Evolutionary conservation across 1,140 invertebrate species (phyloP).

Genomic region (Cydia pomonella): DNA sequence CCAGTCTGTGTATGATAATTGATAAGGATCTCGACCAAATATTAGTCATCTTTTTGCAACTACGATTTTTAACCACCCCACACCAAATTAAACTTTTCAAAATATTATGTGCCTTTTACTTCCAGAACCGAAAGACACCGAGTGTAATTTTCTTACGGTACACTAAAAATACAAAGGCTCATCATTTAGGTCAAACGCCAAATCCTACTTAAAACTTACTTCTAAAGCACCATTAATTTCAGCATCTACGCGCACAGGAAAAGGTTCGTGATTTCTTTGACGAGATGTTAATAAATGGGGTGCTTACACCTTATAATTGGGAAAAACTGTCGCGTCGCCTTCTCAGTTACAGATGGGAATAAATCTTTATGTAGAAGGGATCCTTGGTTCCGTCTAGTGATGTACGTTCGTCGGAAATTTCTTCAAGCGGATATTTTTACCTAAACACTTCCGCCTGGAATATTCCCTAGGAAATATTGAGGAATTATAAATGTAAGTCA

Average conservation of each 20-base stretch:
- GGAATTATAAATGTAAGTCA: neutral
- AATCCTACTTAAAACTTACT: slow-evolving; percentile 8
- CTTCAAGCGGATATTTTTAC: neutral
- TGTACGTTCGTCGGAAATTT: neutral
- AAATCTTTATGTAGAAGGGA: slow-evolving; percentile 77
- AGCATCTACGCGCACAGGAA: slow-evolving; percentile 38
- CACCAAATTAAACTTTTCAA: no score
- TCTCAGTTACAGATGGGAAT: slow-evolving; percentile 78
- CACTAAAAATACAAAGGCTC: neutral
- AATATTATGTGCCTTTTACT: no score
- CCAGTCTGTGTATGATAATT: no score
- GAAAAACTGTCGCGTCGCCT: slow-evolving; percentile 76
- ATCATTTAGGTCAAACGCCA: neutral
- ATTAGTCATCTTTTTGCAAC: no score
- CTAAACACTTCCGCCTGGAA: neutral
- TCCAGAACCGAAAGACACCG: no score
- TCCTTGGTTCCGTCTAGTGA: slow-evolving; percentile 47
- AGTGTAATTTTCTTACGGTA: neutral
- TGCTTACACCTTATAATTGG: slow-evolving; percentile 77
- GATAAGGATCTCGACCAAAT: no score
- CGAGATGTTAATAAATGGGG: slow-evolving; percentile 75
- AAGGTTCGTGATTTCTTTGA: slow-evolving; percentile 64
- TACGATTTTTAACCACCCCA: no score
- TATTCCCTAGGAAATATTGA: neutral
- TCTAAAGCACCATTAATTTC: slow-evolving; percentile 37